Evolutionary conservation across 2,113 vertebrate species (phyloP).

Genomic region (Hyaena hyaena): DNA sequence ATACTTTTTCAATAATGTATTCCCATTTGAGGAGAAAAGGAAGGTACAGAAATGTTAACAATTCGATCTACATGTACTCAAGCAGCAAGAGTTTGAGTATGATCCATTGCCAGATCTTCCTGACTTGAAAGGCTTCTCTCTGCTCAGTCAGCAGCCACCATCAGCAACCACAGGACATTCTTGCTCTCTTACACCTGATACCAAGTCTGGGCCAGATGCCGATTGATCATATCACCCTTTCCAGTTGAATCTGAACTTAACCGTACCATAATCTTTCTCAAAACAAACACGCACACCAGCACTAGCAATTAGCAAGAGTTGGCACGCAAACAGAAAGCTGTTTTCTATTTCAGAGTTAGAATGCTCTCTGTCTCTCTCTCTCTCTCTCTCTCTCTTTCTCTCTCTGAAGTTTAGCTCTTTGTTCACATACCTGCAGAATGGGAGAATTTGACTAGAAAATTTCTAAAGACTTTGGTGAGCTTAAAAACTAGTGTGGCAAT

Average conservation of each 20-base stretch:
- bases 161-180: not conserved
- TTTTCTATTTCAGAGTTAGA: slow-evolving; percentile 2
- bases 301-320: not conserved
- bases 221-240: not conserved
- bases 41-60: not conserved
- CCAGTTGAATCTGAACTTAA: not conserved
- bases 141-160: not conserved
- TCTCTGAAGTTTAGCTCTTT: not conserved
- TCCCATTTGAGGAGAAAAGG: not conserved
- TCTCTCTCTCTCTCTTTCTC: not conserved
- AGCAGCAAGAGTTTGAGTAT: not conserved
- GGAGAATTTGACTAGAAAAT: not conserved
- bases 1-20: not conserved
- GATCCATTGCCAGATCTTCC: not conserved
- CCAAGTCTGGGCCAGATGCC: not conserved
- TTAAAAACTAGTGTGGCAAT: not conserved
- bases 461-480: not conserved
- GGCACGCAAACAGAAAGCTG: not conserved
- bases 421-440: not conserved
- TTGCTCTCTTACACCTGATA: not conserved
- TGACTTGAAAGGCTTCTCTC: not conserved
- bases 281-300: not conserved
- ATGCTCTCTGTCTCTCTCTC: not conserved
- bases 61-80: not conserved
- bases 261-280: not conserved